phyloP scores from a whole-genome alignment of 2,113 vertebrate species.

The Campylomormyrus tamandua region DNA sequence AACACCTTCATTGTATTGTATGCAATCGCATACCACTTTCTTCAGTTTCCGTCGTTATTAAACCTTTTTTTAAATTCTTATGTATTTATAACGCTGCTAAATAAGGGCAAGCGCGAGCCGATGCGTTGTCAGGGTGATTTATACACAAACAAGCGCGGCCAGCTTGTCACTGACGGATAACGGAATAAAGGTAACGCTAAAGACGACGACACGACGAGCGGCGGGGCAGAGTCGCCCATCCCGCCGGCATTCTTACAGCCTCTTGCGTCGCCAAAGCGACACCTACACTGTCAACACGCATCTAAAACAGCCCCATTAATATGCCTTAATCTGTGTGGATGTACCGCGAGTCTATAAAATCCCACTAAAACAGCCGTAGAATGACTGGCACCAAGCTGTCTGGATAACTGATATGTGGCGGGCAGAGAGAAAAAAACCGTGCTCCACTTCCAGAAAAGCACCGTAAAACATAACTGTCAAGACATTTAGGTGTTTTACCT shows the following conservation, averaged over 20 bases:
- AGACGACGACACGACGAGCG: not conserved
- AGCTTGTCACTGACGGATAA: not conserved
- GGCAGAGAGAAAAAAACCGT: not conserved
- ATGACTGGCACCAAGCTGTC: not conserved
- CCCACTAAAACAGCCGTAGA: no score
- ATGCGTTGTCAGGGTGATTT: not conserved
- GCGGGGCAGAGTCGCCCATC: not conserved
- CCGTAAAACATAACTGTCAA: constrained; percentile 22
- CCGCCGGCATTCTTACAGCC: not conserved
- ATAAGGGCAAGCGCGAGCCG: not conserved
- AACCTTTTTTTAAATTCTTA: not conserved
- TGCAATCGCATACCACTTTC: not conserved
- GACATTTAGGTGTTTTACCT: constrained; percentile 46
- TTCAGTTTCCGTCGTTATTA: not conserved
- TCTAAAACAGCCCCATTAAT: not conserved
- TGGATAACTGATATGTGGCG: not conserved
- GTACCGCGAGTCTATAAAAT: not conserved
- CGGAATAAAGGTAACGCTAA: not conserved
- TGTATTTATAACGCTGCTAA: not conserved
- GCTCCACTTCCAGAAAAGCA: not conserved
- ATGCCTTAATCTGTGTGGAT: not conserved
- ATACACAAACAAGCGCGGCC: not conserved
- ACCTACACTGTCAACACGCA: not conserved
- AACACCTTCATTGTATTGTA: not conserved
- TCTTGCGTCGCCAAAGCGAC: not conserved